Conservation (phyloP, 2,888 invertebrate genomes). For the Chloromyia formosa region DNA sequence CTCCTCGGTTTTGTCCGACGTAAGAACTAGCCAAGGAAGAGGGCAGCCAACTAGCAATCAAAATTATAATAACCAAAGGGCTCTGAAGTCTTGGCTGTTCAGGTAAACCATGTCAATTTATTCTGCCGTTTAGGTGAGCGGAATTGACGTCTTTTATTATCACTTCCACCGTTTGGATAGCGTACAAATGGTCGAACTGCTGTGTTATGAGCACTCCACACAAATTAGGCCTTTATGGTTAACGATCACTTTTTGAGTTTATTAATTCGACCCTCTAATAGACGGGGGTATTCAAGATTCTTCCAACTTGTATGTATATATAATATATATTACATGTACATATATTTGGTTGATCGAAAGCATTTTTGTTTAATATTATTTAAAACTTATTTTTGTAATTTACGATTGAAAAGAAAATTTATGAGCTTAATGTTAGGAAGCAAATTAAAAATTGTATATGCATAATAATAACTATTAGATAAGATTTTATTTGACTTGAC, state of each 20-base stretch:
- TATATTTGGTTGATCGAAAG: neutral
- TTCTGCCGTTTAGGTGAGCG: neutral
- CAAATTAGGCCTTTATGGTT: slow-evolving; percentile 28
- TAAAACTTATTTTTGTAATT: neutral
- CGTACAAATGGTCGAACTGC: slow-evolving; percentile 10
- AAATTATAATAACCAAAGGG: slow-evolving; percentile 37
- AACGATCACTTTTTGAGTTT: slow-evolving; percentile 31
- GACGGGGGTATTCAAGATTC: too few species aligned
- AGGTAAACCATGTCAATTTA: neutral
- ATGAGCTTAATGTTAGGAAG: neutral
- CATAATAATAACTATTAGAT: too few species aligned
- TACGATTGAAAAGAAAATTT: neutral
- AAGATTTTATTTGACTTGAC: too few species aligned
- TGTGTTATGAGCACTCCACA: slow-evolving; percentile 25
- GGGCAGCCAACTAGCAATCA: slow-evolving; percentile 36
- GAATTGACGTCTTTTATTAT: slow-evolving; percentile 36
- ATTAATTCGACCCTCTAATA: slow-evolving; percentile 5
- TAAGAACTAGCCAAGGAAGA: neutral
- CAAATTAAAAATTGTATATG: too few species aligned
- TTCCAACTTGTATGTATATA: too few species aligned
- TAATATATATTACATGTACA: too few species aligned
- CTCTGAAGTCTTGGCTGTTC: neutral
- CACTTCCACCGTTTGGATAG: slow-evolving; percentile 15
- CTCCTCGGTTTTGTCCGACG: neutral
- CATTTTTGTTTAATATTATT: neutral